A percentile compares a stretch with the other conserved stretches of the same genome.
Evolutionary conservation across 2,888 invertebrate genomes (phyloP).

Genomic region (Caenorhabditis becei): DNA sequence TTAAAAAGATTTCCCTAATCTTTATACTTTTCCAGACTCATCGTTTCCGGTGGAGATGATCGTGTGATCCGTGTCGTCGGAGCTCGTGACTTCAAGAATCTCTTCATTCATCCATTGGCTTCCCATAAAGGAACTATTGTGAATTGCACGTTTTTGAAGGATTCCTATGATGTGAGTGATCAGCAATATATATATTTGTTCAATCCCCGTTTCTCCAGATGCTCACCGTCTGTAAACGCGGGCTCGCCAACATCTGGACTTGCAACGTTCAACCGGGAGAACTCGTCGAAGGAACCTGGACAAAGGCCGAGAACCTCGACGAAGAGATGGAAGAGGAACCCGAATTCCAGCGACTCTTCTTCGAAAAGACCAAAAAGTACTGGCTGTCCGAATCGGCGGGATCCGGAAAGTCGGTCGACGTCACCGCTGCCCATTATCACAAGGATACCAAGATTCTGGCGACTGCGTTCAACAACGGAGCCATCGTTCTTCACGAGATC

Average conservation of each 20-base stretch:
- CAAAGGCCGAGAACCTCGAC: slow-evolving; percentile 49
- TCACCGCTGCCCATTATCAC: slow-evolving; percentile 92
- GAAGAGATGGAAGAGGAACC: slow-evolving; percentile 54
- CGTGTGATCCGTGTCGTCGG: slow-evolving; percentile 89
- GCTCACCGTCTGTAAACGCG: slow-evolving; percentile 75
- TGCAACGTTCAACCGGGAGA: slow-evolving; percentile 71
- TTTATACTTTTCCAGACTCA: slow-evolving; percentile 82
- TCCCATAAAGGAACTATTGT: slow-evolving; percentile 91
- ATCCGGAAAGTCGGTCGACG: slow-evolving; percentile 76
- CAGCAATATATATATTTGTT: not conserved
- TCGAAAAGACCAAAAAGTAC: slow-evolving; percentile 82
- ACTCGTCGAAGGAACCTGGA: slow-evolving; percentile 59
- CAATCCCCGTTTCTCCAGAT: slow-evolving; percentile 67
- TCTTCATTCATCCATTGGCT: slow-evolving; percentile 88
- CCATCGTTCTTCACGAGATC: slow-evolving; percentile 94
- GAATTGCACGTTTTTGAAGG: slow-evolving; percentile 91
- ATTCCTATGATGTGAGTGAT: slow-evolving; percentile 87
- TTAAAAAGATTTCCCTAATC: not conserved
- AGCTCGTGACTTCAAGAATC: slow-evolving; percentile 87
- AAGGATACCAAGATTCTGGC: slow-evolving; percentile 89
- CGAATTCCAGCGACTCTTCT: slow-evolving; percentile 49
- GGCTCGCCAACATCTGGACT: slow-evolving; percentile 73
- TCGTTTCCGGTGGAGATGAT: slow-evolving; percentile 94
- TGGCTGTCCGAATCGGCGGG: slow-evolving; percentile 82
- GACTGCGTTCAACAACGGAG: slow-evolving; percentile 92